Conservation (phyloP, 2,797 vertebrate species). For the Myotis daubentonii region DNA sequence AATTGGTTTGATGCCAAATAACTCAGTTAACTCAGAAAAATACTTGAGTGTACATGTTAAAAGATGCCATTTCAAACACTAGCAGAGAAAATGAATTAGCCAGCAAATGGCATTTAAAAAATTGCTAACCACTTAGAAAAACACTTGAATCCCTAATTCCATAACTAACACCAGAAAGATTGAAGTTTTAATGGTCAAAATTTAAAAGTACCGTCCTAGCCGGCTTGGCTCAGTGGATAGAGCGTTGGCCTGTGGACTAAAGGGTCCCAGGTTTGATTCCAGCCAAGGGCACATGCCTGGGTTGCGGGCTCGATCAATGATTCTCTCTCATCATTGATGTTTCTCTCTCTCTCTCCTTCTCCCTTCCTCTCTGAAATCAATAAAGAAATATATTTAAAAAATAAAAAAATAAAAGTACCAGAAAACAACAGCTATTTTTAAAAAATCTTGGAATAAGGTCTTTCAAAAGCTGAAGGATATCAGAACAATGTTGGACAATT, state of each 20-base stretch:
- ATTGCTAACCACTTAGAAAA: not conserved
- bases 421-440: not conserved
- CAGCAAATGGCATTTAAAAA: not conserved
- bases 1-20: not conserved
- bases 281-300: no score
- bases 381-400: no score
- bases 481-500: not conserved
- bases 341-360: no score
- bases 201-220: not conserved
- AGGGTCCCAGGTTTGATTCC: no score
- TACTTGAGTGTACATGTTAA: not conserved
- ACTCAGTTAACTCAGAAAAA: not conserved
- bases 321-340: no score
- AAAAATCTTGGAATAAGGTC: not conserved
- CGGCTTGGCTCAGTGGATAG: no score
- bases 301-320: no score
- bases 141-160: not conserved
- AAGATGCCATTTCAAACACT: not conserved
- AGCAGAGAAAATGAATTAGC: not conserved
- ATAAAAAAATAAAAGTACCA: not conserved
- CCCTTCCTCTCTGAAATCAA: no score
- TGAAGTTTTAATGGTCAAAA: slow-evolving; percentile 7
- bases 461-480: not conserved
- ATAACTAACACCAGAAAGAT: not conserved
- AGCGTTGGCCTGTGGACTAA: no score